These are phyloP conservation scores for Dicrurus megarhynchus DNA, from an alignment of 2,113 vertebrate genomes.

Conservation along the genomic window DNA sequence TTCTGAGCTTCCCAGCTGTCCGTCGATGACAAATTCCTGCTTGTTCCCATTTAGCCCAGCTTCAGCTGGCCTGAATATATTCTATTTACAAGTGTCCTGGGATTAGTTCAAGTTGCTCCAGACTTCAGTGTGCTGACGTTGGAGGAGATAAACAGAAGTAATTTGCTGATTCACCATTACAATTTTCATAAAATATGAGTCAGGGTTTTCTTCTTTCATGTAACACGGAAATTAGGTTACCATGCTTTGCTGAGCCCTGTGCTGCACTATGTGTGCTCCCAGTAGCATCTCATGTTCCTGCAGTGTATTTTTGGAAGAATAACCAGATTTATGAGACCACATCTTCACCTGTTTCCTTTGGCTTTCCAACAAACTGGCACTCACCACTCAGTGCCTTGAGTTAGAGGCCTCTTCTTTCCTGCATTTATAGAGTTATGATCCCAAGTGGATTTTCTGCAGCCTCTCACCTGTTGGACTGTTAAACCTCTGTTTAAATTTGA, in stretches of 20 bases:
- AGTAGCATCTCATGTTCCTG: slow-evolving; percentile 24
- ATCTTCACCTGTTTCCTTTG: neutral
- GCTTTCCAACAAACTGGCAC: neutral
- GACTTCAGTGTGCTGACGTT: slow-evolving; percentile 30
- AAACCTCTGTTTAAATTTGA: neutral
- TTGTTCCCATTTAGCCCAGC: slow-evolving; percentile 3
- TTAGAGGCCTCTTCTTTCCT: neutral
- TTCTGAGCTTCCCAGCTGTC: neutral
- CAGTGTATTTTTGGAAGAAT: neutral
- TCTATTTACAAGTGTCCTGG: neutral
- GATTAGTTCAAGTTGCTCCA: slow-evolving; percentile 53
- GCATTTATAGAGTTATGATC: neutral
- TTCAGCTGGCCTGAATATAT: neutral
- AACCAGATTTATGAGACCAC: neutral
- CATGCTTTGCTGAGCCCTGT: slow-evolving; percentile 32
- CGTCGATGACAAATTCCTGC: neutral
- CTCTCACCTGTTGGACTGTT: neutral
- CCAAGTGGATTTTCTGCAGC: neutral
- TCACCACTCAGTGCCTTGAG: neutral
- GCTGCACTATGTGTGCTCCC: slow-evolving; percentile 27
- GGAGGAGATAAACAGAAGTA: slow-evolving; percentile 43
- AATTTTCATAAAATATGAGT: slow-evolving; percentile 59
- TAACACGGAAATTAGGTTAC: slow-evolving; percentile 52
- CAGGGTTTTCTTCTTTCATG: slow-evolving; percentile 55
- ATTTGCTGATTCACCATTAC: slow-evolving; percentile 61